Percentiles rank a stretch among this genome's conserved stretches.
Conservation (phyloP, 2,888 invertebrate species). For the Parnassius smintheus region DNA sequence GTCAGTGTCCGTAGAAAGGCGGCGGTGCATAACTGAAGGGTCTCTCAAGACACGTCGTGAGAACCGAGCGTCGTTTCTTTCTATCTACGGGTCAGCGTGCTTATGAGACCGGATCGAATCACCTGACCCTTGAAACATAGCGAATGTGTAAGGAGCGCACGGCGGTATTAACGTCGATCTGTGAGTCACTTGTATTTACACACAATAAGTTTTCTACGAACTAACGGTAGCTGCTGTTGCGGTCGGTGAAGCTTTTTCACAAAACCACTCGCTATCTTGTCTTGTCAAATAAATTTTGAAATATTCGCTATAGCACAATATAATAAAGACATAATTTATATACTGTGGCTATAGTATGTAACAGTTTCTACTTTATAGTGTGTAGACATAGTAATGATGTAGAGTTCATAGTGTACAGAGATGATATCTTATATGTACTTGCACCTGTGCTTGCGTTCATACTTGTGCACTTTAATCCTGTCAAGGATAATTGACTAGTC, state of each 20-base stretch:
- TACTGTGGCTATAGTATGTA: too few species aligned
- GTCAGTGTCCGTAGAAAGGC: constrained; percentile 60
- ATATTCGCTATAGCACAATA: too few species aligned
- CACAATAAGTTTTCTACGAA: constrained; percentile 27
- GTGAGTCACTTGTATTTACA: constrained; percentile 26
- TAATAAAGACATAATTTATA: too few species aligned
- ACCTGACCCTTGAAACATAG: constrained; percentile 23
- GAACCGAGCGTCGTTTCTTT: constrained; percentile 30
- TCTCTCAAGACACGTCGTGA: constrained; percentile 33
- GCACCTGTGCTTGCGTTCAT: too few species aligned
- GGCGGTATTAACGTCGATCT: constrained; percentile 5
- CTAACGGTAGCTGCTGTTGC: constrained; percentile 20
- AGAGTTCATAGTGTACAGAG: too few species aligned
- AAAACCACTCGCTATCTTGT: neutral
- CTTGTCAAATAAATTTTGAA: too few species aligned
- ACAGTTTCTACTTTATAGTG: too few species aligned
- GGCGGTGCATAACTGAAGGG: constrained; percentile 53
- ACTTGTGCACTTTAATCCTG: too few species aligned
- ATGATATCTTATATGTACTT: too few species aligned
- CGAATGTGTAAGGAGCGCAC: neutral
- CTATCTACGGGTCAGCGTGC: constrained; percentile 21
- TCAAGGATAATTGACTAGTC: too few species aligned
- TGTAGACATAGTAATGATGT: too few species aligned
- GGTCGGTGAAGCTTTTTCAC: neutral
- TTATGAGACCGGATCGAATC: constrained; percentile 26